phyloP scores from a whole-genome alignment of 2,113 vertebrate genomes.

The Beaufortia kweichowensis region DNA sequence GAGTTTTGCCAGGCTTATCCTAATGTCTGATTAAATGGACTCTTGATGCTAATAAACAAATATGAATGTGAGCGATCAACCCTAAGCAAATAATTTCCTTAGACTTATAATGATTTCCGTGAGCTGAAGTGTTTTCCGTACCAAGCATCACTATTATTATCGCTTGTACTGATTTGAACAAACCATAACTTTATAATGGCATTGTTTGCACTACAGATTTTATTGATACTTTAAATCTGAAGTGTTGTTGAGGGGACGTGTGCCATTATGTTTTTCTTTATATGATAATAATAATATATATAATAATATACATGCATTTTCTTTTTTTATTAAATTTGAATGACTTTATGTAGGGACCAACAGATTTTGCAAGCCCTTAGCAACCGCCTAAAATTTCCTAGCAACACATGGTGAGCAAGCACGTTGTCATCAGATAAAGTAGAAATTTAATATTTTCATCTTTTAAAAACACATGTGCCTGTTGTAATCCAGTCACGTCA shows the following conservation, averaged over 20 bases:
- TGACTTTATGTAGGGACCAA: no score
- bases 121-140: not conserved
- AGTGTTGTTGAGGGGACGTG: no score
- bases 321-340: no score
- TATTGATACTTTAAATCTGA: no score
- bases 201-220: no score
- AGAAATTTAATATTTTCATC: not conserved
- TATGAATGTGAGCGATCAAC: not conserved
- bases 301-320: no score
- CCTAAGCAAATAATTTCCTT: constrained; percentile 1
- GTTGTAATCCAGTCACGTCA: no score
- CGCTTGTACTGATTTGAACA: no score
- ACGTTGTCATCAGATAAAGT: not conserved
- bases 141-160: no score
- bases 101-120: not conserved
- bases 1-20: constrained; percentile 21
- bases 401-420: not conserved
- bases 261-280: no score
- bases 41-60: not conserved
- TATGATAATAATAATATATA: no score
- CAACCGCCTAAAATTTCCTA: not conserved
- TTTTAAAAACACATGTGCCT: not conserved
- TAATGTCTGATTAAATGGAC: constrained; percentile 31
- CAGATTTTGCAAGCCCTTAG: not conserved
- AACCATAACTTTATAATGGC: no score